Conservation (phyloP, 1,140 invertebrate genomes). For the Drosophila arawakana region DNA sequence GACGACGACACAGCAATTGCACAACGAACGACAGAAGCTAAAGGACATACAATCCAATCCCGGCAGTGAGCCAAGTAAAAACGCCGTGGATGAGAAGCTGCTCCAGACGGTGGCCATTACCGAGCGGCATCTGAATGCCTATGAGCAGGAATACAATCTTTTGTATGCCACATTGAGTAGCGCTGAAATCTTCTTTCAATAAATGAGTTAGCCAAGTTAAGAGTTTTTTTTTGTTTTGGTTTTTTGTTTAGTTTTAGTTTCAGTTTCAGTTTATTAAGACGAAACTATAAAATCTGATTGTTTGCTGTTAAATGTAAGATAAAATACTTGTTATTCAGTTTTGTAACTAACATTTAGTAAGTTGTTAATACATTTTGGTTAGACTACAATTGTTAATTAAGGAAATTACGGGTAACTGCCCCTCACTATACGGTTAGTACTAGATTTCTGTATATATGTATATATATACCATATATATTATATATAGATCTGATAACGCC, state of each 20-base stretch:
- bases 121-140: slow-evolving; percentile 90
- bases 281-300: slow-evolving; percentile 59
- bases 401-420: neutral
- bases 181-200: slow-evolving; percentile 96
- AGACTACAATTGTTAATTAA: slow-evolving; percentile 12
- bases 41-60: slow-evolving; percentile 85
- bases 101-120: slow-evolving; percentile 97
- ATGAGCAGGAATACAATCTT: slow-evolving; percentile 95
- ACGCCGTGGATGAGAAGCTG: slow-evolving; percentile 91
- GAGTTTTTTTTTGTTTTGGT: too few relatives aligned
- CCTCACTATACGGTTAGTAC: neutral
- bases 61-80: slow-evolving; percentile 21
- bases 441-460: neutral
- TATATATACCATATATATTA: slow-evolving; percentile 1
- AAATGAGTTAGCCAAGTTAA: slow-evolving; percentile 28
- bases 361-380: slow-evolving; percentile 24
- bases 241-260: slow-evolving; percentile 9
- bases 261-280: slow-evolving; percentile 67
- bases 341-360: slow-evolving; percentile 19
- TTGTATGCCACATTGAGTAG: slow-evolving; percentile 96
- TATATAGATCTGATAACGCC: neutral
- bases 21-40: slow-evolving; percentile 87
- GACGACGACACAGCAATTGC: slow-evolving; percentile 92
- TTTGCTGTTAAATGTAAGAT: slow-evolving; percentile 40
- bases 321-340: slow-evolving; percentile 42